Evolutionary conservation across 2,888 invertebrate genomes (phyloP).

Genomic region (Serrognathus titanus): DNA sequence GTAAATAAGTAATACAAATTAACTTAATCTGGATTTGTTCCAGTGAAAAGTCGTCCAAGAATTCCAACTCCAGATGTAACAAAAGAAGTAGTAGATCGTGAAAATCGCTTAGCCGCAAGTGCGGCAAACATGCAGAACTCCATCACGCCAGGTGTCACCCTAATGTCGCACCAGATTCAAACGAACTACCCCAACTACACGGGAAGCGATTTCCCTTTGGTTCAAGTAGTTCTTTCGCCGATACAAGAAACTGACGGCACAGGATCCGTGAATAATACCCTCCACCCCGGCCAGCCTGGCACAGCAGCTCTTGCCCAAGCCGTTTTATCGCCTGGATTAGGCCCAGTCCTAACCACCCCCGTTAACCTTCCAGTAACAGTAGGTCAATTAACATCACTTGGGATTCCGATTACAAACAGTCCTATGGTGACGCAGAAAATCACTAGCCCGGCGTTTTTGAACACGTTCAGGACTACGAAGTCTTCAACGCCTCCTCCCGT

Average conservation of each 20-base stretch:
- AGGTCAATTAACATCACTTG: conserved; percentile 57
- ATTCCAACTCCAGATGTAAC: conserved; percentile 87
- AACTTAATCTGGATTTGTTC: conserved; percentile 63
- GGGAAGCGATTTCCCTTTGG: conserved; percentile 64
- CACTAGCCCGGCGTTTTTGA: conserved; percentile 32
- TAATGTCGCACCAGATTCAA: conserved; percentile 64
- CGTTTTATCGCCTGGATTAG: conserved; percentile 62
- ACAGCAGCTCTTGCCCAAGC: conserved; percentile 78
- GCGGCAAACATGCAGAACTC: conserved; percentile 42
- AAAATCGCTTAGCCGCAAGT: conserved; percentile 56
- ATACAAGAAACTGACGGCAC: conserved; percentile 80
- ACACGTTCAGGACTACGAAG: conserved; percentile 21
- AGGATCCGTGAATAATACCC: conserved; percentile 66
- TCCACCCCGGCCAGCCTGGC: conserved; percentile 68
- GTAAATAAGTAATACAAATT: conserved; percentile 54
- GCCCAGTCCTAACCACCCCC: conserved; percentile 50
- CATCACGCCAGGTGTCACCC: conserved; percentile 59
- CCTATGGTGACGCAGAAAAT: conserved; percentile 38
- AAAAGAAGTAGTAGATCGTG: conserved; percentile 73
- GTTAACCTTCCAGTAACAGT: conserved; percentile 59
- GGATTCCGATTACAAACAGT: conserved; percentile 52
- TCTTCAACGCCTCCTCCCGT: conserved; percentile 11
- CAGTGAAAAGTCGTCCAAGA: conserved; percentile 75
- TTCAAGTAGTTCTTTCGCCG: conserved; percentile 76
- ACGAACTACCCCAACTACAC: conserved; percentile 42